Percentiles rank a stretch among this genome's conserved stretches.
phyloP scores from a whole-genome alignment of 2,888 invertebrate genomes.

The Cabera pusaria region DNA sequence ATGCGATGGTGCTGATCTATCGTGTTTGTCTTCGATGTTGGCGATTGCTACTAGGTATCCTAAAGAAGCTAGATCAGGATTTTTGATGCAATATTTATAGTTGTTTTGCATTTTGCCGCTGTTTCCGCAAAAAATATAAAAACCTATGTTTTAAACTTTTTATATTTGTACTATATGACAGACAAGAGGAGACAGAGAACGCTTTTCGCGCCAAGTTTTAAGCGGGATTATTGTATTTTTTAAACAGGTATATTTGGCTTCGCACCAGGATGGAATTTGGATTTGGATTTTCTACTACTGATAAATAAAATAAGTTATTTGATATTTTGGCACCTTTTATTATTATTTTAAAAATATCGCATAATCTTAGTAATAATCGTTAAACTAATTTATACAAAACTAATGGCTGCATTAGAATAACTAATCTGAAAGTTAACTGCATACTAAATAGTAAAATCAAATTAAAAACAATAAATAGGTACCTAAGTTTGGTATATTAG shows the following conservation, averaged over 20 bases:
- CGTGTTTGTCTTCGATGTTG: constrained; percentile 68
- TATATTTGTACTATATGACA: no score
- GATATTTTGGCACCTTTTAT: constrained; percentile 2
- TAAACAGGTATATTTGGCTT: no score
- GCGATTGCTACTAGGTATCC: constrained; percentile 64
- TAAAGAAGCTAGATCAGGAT: constrained; percentile 50
- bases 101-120: constrained; percentile 45
- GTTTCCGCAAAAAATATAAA: no score
- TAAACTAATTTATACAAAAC: constrained; percentile 12
- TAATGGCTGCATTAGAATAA: constrained; percentile 8
- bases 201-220: constrained; percentile 17
- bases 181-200: no score
- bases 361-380: constrained; percentile 9
- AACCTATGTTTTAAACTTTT: no score
- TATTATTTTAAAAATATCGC: constrained; percentile 10
- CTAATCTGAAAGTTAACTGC: no score
- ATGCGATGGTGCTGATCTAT: constrained; percentile 72
- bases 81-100: constrained; percentile 62
- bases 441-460: no score
- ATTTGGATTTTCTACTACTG: constrained; percentile 3
- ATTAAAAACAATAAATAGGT: no score
- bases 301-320: neutral
- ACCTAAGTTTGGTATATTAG: no score
- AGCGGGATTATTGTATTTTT: no score
- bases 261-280: no score